Evolutionary conservation across 2,797 vertebrate genomes (phyloP), one percentile per base, ranked within the genome.

Genomic region (Chelmon rostratus): DNA sequence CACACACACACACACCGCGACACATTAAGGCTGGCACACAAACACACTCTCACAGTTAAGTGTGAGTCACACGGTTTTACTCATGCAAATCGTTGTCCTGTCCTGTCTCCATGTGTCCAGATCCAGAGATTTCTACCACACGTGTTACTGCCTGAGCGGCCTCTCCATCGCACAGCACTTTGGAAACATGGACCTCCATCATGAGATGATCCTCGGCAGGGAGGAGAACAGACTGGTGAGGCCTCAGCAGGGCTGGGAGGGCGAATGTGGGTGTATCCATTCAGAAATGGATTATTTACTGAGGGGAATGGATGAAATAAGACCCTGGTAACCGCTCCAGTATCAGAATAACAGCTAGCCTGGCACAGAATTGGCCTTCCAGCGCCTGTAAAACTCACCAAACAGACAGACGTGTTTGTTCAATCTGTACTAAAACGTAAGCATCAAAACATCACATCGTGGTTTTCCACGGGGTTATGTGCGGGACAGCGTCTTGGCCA

Each of bases 61-160:
- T 49, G 12, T 25, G 5, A 49, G 31, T 23, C 50, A 28, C 16
- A 0, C 23, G 23, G 8, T 79, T 70, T 54, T 19, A n/a, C 21
- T 76, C 40, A 9, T 52, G 31, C 21, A 3, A 23, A 5, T 38
- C 3, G 11, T 53, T 13, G 37, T 50, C 50, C 18, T 59, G 1
- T 64, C n/a, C 1, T 76, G 42, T 76, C 21, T 65, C 7, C 1
- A 0, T 31, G 68, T 44, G 3, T 72, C 16, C 88, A 99, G 98
- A 83, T 98, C 97, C 4, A 96, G 98, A 82, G 98, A 99, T 87
- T 99, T 99, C 83, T 99, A 99, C 93, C 98, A 99, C 93, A 99
- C 98, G 1, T 99, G 98, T 90, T 99, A 99, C 92, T 99, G 98
- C 92, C 92, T 99, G 88, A 99, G 98, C 0, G 98, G 98, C 6